These are phyloP conservation scores for Psylliodes chrysocephalus DNA, from an alignment of 2,888 invertebrate genomes.

Conservation along the genomic window DNA sequence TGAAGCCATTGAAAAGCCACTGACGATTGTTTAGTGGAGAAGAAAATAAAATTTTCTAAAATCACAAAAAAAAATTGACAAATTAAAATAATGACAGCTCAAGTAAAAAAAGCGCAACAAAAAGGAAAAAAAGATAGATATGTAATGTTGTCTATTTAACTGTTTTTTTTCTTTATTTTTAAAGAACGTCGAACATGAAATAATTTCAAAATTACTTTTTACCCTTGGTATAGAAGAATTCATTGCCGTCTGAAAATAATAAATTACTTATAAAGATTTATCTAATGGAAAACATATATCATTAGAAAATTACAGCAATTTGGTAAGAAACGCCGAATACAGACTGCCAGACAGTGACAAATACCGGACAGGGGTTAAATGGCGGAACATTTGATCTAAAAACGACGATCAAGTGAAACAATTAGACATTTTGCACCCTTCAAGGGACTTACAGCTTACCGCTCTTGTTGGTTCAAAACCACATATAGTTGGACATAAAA, in stretches of 20 bases:
- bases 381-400: conserved; percentile 59
- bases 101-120: too few species aligned
- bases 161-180: too few species aligned
- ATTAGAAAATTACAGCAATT: conserved; percentile 63
- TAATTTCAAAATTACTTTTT: too few species aligned
- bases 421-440: conserved; percentile 58
- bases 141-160: too few species aligned
- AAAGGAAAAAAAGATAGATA: too few species aligned
- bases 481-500: background rate
- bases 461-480: conserved; percentile 15
- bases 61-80: too few species aligned
- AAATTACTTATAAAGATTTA: conserved; percentile 63
- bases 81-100: too few species aligned
- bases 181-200: too few species aligned
- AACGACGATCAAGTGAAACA: conserved; percentile 61
- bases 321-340: conserved; percentile 57
- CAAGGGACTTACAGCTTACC: conserved; percentile 56
- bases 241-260: conserved; percentile 41
- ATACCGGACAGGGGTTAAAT: conserved; percentile 61
- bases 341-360: conserved; percentile 62
- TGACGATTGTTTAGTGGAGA: too few species aligned
- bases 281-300: conserved; percentile 64
- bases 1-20: too few species aligned
- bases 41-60: too few species aligned
- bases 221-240: too few species aligned